phyloP scores from a whole-genome alignment of 2,113 vertebrate species.

The Embiotoca jacksoni region DNA sequence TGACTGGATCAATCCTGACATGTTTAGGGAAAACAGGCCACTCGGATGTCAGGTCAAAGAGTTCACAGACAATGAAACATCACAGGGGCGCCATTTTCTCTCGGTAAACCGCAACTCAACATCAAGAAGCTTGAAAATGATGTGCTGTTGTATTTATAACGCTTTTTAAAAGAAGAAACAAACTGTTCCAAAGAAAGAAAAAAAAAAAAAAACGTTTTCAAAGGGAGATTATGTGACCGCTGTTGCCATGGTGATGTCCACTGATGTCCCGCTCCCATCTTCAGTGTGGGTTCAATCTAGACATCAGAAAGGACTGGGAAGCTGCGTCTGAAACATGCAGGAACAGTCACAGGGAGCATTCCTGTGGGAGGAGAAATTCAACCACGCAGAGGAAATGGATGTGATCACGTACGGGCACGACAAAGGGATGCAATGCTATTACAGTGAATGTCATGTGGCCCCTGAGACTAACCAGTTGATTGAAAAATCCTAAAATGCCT shows the following conservation, averaged over 20 bases:
- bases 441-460: conserved; percentile 15
- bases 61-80: neutral
- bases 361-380: conserved; percentile 46
- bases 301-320: conserved; percentile 24
- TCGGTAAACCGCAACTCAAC: conserved; percentile 1
- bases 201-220: conserved; percentile 1
- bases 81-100: conserved; percentile 3
- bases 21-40: conserved; percentile 43
- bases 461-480: conserved; percentile 28
- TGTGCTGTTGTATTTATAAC: neutral
- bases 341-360: conserved; percentile 19
- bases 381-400: conserved; percentile 20
- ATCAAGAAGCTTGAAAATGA: conserved; percentile 1
- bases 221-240: conserved; percentile 20
- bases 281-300: conserved; percentile 36
- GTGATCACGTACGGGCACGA: conserved; percentile 19
- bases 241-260: conserved; percentile 60
- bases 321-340: conserved; percentile 10
- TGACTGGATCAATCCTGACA: conserved; percentile 29
- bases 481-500: conserved; percentile 19
- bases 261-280: conserved; percentile 32
- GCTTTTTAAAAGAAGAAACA: conserved; percentile 17
- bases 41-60: conserved; percentile 25
- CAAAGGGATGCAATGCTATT: conserved; percentile 5
- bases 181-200: neutral